These are phyloP conservation scores for Panagrolaimus sp. DNA, from an alignment of 1,140 invertebrate species.

Conservation along the genomic window DNA sequence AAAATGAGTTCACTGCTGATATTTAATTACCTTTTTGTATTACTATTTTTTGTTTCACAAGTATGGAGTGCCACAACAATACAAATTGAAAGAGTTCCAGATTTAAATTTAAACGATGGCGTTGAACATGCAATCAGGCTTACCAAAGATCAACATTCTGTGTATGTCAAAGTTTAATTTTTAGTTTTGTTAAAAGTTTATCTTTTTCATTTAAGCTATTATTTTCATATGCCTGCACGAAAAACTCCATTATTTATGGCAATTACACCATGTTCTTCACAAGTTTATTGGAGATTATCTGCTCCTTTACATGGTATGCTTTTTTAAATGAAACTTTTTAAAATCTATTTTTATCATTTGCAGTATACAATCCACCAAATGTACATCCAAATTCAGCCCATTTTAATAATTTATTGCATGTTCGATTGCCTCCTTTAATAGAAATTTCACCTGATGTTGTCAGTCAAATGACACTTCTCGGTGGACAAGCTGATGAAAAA, in stretches of 20 bases:
- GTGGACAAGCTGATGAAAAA: constrained; percentile 10
- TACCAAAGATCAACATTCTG: constrained; percentile 3
- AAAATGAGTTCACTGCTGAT: no score
- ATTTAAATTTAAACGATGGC: neutral
- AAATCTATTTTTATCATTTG: neutral
- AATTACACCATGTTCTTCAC: neutral
- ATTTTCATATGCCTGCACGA: constrained; percentile 2
- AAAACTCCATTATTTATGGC: constrained; percentile 3
- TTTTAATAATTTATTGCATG: constrained; percentile 8
- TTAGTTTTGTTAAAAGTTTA: neutral
- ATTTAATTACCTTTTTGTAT: neutral
- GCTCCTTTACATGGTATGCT: neutral
- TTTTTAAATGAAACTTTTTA: neutral
- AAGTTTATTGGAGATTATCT: constrained; percentile 8
- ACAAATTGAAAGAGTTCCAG: constrained; percentile 5
- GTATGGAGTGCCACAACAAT: constrained; percentile 6
- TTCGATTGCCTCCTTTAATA: constrained; percentile 4
- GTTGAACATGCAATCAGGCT: constrained; percentile 10
- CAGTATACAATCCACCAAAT: constrained; percentile 7
- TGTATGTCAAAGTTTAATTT: neutral
- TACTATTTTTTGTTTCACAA: neutral
- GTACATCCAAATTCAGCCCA: neutral
- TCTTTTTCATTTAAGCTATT: neutral
- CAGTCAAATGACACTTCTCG: neutral
- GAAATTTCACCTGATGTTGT: neutral